Evolutionary conservation across 2,113 vertebrate species (phyloP).

Genomic region (Cricetomys ansorgei): DNA sequence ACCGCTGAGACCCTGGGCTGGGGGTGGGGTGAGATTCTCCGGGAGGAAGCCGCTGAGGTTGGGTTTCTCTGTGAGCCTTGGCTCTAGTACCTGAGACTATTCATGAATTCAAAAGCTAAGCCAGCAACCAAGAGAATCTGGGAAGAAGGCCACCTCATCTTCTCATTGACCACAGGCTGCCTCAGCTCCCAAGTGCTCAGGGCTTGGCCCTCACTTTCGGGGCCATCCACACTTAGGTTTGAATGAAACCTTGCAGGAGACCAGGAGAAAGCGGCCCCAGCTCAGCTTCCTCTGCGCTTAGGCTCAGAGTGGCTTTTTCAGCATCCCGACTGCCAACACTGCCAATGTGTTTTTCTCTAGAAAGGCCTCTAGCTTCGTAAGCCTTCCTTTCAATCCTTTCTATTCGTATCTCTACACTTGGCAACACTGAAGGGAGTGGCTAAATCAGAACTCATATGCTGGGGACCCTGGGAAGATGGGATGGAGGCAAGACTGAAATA

Average conservation of each 20-base stretch:
- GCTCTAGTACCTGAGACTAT: neutral
- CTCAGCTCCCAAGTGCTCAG: neutral
- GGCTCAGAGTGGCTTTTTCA: neutral
- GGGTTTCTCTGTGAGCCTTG: neutral
- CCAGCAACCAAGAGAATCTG: neutral
- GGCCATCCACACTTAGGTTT: neutral
- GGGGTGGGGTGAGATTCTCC: neutral
- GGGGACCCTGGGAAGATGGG: neutral
- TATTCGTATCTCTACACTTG: neutral
- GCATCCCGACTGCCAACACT: neutral
- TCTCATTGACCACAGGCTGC: neutral
- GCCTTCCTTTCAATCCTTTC: neutral
- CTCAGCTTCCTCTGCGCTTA: neutral
- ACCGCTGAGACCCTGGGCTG: neutral
- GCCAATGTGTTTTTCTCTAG: neutral
- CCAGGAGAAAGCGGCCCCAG: neutral
- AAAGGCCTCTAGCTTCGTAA: neutral
- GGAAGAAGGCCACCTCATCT: neutral
- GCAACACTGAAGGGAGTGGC: neutral
- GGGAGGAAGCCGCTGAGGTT: neutral
- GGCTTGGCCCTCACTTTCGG: neutral
- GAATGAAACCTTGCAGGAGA: neutral
- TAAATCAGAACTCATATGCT: neutral
- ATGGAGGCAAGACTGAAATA: neutral
- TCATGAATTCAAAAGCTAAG: slow-evolving; percentile 5